Conservation (phyloP, 92 coral and sea anemone genomes). For the Zoanthus sociatus region DNA sequence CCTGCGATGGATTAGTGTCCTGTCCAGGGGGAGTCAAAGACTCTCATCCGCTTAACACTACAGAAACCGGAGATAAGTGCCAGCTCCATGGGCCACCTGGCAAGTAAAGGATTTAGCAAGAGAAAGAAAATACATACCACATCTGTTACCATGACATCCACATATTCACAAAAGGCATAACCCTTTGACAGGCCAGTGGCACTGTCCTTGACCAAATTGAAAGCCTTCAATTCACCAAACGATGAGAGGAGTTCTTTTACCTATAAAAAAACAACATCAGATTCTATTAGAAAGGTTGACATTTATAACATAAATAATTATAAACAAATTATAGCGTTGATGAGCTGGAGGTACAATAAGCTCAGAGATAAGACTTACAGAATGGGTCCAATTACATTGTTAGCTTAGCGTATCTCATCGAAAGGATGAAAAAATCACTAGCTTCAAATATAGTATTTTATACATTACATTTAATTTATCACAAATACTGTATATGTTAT, state of each 20-base stretch:
- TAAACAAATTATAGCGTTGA: neutral
- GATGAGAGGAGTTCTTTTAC: slow-evolving; percentile 94
- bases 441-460: too few relatives aligned
- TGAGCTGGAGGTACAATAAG: neutral
- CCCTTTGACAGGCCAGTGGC: slow-evolving; percentile 98
- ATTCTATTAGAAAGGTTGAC: neutral
- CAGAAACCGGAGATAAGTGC: too few relatives aligned
- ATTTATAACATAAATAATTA: neutral
- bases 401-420: neutral
- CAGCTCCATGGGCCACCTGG: too few relatives aligned
- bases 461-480: too few relatives aligned
- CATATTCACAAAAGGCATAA: slow-evolving; percentile 99
- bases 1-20: too few relatives aligned
- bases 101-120: too few relatives aligned
- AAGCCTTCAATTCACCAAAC: slow-evolving; percentile 97
- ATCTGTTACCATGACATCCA: slow-evolving; percentile 87
- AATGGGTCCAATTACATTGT: too few relatives aligned
- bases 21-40: too few relatives aligned
- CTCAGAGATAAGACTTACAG: neutral
- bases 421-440: too few relatives aligned
- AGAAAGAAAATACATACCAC: slow-evolving; percentile 77
- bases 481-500: neutral
- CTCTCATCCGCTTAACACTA: too few relatives aligned
- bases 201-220: slow-evolving; percentile 96
- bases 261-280: slow-evolving; percentile 45